Evolutionary conservation across 2,888 invertebrate species (phyloP).

Genomic region (Amorpha juglandis): DNA sequence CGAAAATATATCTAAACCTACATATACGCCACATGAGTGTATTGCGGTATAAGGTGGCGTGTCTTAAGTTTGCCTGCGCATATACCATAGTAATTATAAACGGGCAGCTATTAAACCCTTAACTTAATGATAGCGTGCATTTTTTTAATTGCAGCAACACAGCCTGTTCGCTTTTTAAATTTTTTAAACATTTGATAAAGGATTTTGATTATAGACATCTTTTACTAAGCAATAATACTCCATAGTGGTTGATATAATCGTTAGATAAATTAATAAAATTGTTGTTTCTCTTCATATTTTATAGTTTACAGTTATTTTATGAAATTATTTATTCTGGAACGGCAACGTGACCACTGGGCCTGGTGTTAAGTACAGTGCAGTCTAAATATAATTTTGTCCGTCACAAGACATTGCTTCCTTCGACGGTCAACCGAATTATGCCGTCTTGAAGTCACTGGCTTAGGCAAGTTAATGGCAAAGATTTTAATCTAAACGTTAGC

Average conservation of each 20-base stretch:
- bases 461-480: too few species aligned
- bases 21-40: neutral
- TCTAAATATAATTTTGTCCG: too few species aligned
- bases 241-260: neutral
- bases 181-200: constrained; percentile 40
- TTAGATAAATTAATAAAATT: neutral
- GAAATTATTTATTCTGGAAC: too few species aligned
- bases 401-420: too few species aligned
- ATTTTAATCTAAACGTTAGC: too few species aligned
- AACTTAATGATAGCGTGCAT: constrained; percentile 65
- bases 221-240: constrained; percentile 9
- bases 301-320: too few species aligned
- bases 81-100: constrained; percentile 60
- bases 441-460: too few species aligned
- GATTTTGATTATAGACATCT: constrained; percentile 23
- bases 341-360: too few species aligned
- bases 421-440: too few species aligned
- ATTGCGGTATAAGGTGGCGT: neutral
- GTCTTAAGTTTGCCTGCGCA: constrained; percentile 31
- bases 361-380: too few species aligned
- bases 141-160: constrained; percentile 63
- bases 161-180: constrained; percentile 40
- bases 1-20: neutral
- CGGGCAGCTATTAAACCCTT: constrained; percentile 55
- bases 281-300: too few species aligned